Conservation (phyloP, 2,888 invertebrate genomes). For the Keiferia lycopersicella region DNA sequence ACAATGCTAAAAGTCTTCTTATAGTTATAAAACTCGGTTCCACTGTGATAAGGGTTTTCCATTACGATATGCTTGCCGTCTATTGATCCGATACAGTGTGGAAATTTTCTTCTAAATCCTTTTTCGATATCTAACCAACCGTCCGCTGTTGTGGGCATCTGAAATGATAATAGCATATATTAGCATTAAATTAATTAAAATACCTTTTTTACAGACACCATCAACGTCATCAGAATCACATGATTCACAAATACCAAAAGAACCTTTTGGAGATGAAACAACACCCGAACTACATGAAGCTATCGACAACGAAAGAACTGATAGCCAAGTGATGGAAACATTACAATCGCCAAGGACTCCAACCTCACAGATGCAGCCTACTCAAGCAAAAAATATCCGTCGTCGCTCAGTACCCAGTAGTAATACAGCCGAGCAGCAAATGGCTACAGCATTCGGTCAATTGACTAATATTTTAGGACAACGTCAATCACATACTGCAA, state of each 20-base stretch:
- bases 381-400: neutral
- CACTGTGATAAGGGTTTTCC: constrained; percentile 29
- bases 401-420: constrained; percentile 15
- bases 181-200: constrained; percentile 30
- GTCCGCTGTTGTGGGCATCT: constrained; percentile 26
- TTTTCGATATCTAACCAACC: constrained; percentile 24
- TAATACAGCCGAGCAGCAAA: constrained; percentile 28
- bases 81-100: constrained; percentile 23
- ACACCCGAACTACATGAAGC: too few relatives aligned
- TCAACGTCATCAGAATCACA: too few relatives aligned
- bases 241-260: constrained; percentile 33
- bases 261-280: constrained; percentile 35
- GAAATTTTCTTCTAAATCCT: constrained; percentile 28
- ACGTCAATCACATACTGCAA: constrained; percentile 21
- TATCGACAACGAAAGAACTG: too few relatives aligned
- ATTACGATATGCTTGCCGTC: constrained; percentile 36
- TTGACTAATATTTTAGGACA: constrained; percentile 30
- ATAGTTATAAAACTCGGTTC: constrained; percentile 33
- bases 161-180: constrained; percentile 30
- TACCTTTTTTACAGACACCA: constrained; percentile 33
- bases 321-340: constrained; percentile 32
- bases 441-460: constrained; percentile 29
- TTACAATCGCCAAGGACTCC: constrained; percentile 22
- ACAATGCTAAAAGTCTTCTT: constrained; percentile 34
- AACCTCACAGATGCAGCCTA: constrained; percentile 7